Base-by-base conservation (phyloP, 1,140 invertebrate genomes). In the Dendroctonus ponderosae region DNA sequence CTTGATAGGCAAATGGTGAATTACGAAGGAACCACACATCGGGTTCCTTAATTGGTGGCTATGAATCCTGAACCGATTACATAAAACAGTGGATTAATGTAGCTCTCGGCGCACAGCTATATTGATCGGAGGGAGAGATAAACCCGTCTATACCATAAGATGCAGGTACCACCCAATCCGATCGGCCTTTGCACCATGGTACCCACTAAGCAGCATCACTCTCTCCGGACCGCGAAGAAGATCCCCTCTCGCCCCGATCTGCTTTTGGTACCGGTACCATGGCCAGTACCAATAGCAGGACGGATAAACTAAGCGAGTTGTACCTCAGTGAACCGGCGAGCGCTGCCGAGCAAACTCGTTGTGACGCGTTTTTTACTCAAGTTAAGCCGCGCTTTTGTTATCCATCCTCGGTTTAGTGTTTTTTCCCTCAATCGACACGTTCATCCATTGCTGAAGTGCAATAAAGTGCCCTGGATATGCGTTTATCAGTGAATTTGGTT, bases 291-390 rank as follows among this genome's bases (percentile, higher is more conserved):
- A 60, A 60, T 60, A 11, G 58, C 46, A 60, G 50, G 58, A 60
- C 58, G 46, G 44, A 48, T 60, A 48, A 50, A 38, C 44, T 57
- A 44, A 60, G 44, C 58, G n/a, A 60, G 58, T 60, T 49, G 58
- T 60, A 60, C 58, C 58, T 60, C 58, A 60, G 58, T 60, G 43
- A 60, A 60, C 58, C 58, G 58, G 44, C 50, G 58, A 49, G 58
- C 58, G 49, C 56, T 40, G 56, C n/a, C 56, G 56, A 14, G 41
- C 38, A 6, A 54, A 37, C 52, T 54, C 37, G 37, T n/a, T 54
- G 14, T 60, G 43, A 7, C 58, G 58, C 43, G 58, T 49, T 48
- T 60, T 26, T 38, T 49, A 50, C 44, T 60, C 50, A 50, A 60
- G 44, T 60, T 60, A 60, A 60, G 58, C 58, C 58, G 58, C 12